phyloP scores from a whole-genome alignment of 2,797 vertebrate genomes.

The Pantherophis vulpinus region DNA sequence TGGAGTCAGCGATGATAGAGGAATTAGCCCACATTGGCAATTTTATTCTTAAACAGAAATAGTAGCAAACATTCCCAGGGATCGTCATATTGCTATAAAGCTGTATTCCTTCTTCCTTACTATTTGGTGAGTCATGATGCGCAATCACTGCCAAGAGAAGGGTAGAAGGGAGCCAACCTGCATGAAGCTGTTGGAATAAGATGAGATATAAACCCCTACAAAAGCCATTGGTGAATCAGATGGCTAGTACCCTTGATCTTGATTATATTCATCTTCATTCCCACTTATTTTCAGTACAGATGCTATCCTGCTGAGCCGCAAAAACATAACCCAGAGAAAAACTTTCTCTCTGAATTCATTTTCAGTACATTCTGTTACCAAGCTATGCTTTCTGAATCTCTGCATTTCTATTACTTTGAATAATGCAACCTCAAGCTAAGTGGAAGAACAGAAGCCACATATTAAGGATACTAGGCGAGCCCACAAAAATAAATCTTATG shows the following conservation, averaged over 20 bases:
- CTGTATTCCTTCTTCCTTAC: slow-evolving; percentile 31
- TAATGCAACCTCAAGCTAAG: neutral
- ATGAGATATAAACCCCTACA: neutral
- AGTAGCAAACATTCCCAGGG: neutral
- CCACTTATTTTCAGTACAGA: slow-evolving; percentile 28
- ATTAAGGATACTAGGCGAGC: neutral
- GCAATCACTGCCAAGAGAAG: slow-evolving; percentile 8
- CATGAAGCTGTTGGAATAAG: slow-evolving; percentile 24
- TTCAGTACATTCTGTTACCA: slow-evolving; percentile 23
- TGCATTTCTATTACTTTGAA: neutral
- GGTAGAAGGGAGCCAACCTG: neutral
- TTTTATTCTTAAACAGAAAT: slow-evolving; percentile 17
- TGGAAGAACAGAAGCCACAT: neutral
- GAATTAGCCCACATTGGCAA: slow-evolving; percentile 3
- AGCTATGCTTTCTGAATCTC: neutral
- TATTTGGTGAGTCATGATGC: slow-evolving; percentile 17
- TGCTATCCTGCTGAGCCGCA: neutral
- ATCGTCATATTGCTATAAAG: neutral
- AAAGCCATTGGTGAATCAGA: slow-evolving; percentile 1
- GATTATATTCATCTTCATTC: neutral
- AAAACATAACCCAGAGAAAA: slow-evolving; percentile 20
- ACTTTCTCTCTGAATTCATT: slow-evolving; percentile 14
- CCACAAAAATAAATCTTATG: neutral
- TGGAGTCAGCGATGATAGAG: neutral
- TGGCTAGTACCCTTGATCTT: neutral